These are phyloP conservation scores for Caenorhabditis angaria DNA, from an alignment of 2,888 invertebrate genomes.

Conservation along the genomic window DNA sequence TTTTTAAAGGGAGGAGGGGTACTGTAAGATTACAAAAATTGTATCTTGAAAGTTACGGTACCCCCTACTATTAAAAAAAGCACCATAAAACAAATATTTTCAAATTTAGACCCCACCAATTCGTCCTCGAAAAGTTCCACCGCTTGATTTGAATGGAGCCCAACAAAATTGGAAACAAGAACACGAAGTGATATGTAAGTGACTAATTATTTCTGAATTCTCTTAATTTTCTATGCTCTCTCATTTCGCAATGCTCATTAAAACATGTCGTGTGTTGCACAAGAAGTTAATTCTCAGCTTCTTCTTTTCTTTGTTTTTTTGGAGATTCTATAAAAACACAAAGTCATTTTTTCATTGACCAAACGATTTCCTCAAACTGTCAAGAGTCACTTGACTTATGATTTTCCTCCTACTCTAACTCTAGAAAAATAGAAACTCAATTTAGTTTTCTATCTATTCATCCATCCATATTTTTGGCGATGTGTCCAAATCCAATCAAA, in stretches of 20 bases:
- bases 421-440: too few relatives aligned
- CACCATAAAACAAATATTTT: background rate
- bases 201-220: background rate
- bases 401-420: too few relatives aligned
- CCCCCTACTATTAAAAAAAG: background rate
- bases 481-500: conserved; percentile 33
- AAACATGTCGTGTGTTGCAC: background rate
- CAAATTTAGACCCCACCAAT: background rate
- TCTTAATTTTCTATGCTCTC: background rate
- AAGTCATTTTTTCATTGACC: background rate
- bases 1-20: background rate
- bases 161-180: conserved; percentile 13
- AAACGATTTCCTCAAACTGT: background rate
- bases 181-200: conserved; percentile 30
- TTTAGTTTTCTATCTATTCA: conserved; percentile 5
- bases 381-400: background rate
- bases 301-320: background rate
- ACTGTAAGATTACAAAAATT: background rate
- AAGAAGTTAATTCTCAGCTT: background rate
- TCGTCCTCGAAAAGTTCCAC: conserved; percentile 24
- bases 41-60: background rate
- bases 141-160: conserved; percentile 28
- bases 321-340: too few relatives aligned
- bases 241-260: background rate
- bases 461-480: too few relatives aligned